Evolutionary conservation across 2,888 invertebrate genomes (phyloP).

Genomic region (Anaspis maculata): DNA sequence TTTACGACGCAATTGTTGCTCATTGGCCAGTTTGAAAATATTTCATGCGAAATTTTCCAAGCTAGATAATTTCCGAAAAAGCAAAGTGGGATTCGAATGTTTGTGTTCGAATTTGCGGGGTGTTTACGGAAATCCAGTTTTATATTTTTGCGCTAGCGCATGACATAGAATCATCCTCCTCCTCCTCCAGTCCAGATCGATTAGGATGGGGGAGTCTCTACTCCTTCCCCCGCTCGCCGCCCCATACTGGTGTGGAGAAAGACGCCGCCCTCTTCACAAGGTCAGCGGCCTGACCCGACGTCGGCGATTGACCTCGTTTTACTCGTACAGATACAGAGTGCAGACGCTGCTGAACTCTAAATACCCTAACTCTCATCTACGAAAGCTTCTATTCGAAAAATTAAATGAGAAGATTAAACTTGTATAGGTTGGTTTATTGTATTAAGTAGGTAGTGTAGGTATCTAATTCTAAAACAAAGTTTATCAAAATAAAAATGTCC

Average conservation of each 20-base stretch:
- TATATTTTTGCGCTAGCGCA: background rate
- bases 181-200: conserved; percentile 7
- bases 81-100: background rate
- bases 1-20: too few species aligned
- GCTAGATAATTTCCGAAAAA: background rate
- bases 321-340: too few species aligned
- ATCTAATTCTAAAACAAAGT: too few species aligned
- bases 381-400: conserved; percentile 7
- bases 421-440: too few species aligned
- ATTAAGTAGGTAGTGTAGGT: too few species aligned
- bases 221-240: too few species aligned
- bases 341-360: too few species aligned
- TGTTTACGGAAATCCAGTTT: conserved; percentile 6
- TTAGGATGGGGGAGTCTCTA: conserved; percentile 7
- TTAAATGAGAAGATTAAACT: too few species aligned
- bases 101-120: too few species aligned
- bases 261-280: conserved; percentile 27
- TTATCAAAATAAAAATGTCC: too few species aligned
- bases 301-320: conserved; percentile 38
- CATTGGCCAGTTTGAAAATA: background rate
- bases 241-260: too few species aligned
- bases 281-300: conserved; percentile 37
- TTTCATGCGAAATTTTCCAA: background rate
- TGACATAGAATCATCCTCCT: too few species aligned
- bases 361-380: conserved; percentile 13